Evolutionary conservation across 2,888 invertebrate genomes (phyloP).

Genomic region (Ichneumon xanthorius): DNA sequence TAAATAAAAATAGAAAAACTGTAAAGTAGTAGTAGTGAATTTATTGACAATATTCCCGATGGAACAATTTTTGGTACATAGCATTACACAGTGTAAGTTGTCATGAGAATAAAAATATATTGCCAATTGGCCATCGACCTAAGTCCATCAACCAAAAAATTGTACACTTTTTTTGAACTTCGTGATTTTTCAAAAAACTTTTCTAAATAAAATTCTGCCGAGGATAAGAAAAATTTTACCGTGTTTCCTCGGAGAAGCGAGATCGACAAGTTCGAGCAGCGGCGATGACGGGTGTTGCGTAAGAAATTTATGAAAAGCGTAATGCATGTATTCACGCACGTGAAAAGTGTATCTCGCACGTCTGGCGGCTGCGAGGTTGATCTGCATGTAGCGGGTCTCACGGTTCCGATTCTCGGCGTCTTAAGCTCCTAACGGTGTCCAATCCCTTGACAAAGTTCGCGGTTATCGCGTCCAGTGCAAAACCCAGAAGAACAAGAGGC

Average conservation of each 20-base stretch:
- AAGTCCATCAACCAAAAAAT: too few species aligned
- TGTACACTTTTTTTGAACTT: background rate
- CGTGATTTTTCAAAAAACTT: background rate
- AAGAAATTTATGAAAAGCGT: slow-evolving; percentile 36
- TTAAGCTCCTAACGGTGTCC: slow-evolving; percentile 37
- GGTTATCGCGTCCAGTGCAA: slow-evolving; percentile 13
- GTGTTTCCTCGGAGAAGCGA: background rate
- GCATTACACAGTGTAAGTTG: too few species aligned
- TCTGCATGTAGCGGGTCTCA: slow-evolving; percentile 42
- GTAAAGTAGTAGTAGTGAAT: too few species aligned
- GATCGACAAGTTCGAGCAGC: background rate
- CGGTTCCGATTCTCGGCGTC: background rate
- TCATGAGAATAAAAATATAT: too few species aligned
- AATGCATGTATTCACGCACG: slow-evolving; percentile 15
- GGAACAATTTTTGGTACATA: too few species aligned
- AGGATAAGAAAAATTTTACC: background rate
- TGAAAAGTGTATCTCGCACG: slow-evolving; percentile 22
- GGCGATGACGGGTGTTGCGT: slow-evolving; percentile 1
- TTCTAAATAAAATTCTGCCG: background rate
- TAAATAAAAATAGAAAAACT: background rate
- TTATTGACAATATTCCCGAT: too few species aligned
- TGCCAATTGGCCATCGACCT: too few species aligned
- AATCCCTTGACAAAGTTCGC: slow-evolving; percentile 22
- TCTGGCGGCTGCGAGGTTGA: slow-evolving; percentile 10
- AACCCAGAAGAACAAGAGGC: background rate